Evolutionary conservation across 2,797 vertebrate genomes (phyloP).

Genomic region (Hafferia zeledoni): DNA sequence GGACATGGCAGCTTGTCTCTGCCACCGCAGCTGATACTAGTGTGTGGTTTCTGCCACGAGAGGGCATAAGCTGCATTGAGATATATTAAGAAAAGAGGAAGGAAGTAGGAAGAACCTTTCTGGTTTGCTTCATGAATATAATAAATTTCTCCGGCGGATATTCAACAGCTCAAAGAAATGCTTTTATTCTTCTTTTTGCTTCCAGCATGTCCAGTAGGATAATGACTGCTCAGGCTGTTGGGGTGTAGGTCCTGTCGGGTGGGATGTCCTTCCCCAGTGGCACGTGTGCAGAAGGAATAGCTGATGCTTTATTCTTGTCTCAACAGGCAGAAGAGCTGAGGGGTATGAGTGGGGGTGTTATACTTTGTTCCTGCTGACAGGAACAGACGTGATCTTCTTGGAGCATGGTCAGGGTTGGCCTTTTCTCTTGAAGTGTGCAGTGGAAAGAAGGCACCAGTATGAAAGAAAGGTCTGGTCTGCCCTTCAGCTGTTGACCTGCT

Average conservation of each 20-base stretch:
- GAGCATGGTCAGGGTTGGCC: background rate
- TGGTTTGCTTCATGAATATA: background rate
- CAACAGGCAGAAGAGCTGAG: background rate
- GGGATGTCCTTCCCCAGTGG: background rate
- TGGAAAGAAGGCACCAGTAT: background rate
- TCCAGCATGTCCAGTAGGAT: background rate
- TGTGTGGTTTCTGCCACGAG: conserved; percentile 41
- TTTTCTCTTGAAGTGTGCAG: background rate
- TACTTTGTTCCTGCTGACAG: background rate
- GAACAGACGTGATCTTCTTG: fast-evolving
- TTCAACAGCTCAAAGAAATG: background rate
- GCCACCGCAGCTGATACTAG: background rate
- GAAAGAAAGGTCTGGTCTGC: background rate
- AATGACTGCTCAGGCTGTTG: background rate
- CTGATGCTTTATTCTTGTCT: background rate
- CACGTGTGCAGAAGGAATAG: background rate
- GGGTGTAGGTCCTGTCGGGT: background rate
- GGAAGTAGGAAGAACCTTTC: background rate
- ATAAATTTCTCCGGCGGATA: background rate
- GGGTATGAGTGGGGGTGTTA: background rate
- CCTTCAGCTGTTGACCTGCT: background rate
- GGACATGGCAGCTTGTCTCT: background rate
- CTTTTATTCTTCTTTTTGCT: background rate
- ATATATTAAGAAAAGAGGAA: background rate
- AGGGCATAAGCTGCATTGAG: conserved; percentile 48